phyloP scores from a whole-genome alignment of 1,140 invertebrate genomes.

The Prorops nasuta region DNA sequence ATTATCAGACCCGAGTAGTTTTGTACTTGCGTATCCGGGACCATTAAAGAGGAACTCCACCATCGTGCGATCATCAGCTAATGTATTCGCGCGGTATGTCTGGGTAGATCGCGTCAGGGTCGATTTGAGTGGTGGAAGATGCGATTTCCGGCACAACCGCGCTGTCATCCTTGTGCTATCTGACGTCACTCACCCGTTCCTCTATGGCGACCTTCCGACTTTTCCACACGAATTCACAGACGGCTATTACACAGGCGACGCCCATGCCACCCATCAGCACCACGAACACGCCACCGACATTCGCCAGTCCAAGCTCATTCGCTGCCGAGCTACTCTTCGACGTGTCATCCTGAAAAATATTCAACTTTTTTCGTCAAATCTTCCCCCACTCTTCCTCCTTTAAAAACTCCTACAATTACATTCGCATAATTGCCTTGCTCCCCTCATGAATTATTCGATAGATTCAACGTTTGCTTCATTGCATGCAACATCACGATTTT shows the following conservation, averaged over 20 bases:
- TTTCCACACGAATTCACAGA: constrained; percentile 93
- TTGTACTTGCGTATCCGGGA: constrained; percentile 28
- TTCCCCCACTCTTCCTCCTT: too few relatives aligned
- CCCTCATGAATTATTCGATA: too few relatives aligned
- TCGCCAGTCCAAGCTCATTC: constrained; percentile 83
- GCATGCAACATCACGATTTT: too few relatives aligned
- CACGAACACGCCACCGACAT: constrained; percentile 94
- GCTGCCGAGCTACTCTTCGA: constrained; percentile 82
- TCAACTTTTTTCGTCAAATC: too few relatives aligned
- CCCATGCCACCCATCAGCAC: constrained; percentile 90
- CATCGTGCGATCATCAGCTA: constrained; percentile 42
- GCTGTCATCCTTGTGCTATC: constrained; percentile 34
- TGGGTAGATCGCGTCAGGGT: constrained; percentile 40
- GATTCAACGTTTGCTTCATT: too few relatives aligned
- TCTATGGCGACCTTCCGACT: constrained; percentile 87
- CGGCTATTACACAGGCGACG: constrained; percentile 82
- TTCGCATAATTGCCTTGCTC: too few relatives aligned
- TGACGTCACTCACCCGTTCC: constrained; percentile 72
- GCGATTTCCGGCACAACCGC: constrained; percentile 22
- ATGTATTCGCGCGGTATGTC: constrained; percentile 43
- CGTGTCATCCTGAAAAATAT: constrained; percentile 68
- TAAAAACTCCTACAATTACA: too few relatives aligned
- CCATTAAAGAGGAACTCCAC: constrained; percentile 48
- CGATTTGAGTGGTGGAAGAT: constrained; percentile 26
- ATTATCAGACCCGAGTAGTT: constrained; percentile 40